Conservation (phyloP, 2,888 invertebrate species). For the Eupithecia abbreviata region DNA sequence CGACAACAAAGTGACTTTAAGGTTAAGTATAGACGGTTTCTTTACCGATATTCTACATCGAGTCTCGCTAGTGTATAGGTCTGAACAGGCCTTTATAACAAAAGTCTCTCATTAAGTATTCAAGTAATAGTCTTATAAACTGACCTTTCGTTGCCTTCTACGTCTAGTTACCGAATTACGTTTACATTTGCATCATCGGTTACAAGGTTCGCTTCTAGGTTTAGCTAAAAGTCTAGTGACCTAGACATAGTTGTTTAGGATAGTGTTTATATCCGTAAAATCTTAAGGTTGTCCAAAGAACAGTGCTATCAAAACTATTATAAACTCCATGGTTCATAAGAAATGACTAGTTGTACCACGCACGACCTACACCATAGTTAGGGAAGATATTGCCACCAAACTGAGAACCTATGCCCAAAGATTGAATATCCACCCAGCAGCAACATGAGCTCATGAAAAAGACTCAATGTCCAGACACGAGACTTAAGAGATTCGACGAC, state of each 20-base stretch:
- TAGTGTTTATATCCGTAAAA: background rate
- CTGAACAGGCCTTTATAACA: background rate
- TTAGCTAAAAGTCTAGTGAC: constrained; percentile 23
- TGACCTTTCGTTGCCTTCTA: constrained; percentile 29
- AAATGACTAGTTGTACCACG: no score
- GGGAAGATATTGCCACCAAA: no score
- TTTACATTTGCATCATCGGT: constrained; percentile 38
- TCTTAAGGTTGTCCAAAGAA: background rate
- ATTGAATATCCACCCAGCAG: no score
- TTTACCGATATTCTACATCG: no score
- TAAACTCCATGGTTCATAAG: background rate
- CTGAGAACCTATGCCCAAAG: no score
- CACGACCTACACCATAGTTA: no score
- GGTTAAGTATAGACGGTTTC: no score
- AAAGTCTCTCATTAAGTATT: constrained; percentile 14
- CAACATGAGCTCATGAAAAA: no score
- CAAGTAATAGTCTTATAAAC: constrained; percentile 25
- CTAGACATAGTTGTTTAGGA: background rate
- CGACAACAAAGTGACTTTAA: no score
- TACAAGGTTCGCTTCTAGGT: constrained; percentile 42
- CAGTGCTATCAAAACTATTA: background rate
- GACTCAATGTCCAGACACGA: no score
- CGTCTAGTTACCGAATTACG: constrained; percentile 38
- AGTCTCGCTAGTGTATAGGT: no score
- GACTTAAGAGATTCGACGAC: no score